These are phyloP conservation scores for Pipistrellus pygmaeus DNA, from an alignment of 2,797 vertebrate species.

Conservation along the genomic window DNA sequence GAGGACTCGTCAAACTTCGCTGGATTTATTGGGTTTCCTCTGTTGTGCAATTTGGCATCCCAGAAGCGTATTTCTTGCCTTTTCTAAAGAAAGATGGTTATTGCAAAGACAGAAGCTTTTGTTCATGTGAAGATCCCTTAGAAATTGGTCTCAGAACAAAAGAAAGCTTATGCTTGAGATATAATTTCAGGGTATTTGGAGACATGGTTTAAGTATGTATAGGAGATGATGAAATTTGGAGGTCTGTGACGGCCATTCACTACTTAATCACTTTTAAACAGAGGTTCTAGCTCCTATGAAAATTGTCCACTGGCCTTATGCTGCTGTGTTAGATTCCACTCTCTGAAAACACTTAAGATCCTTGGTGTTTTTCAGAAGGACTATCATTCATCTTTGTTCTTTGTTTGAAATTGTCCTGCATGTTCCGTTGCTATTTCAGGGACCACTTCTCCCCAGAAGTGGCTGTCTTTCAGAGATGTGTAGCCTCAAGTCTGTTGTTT, in stretches of 20 bases:
- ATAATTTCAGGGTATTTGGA: slow-evolving; percentile 64
- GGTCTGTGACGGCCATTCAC: slow-evolving; percentile 53
- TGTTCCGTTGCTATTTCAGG: slow-evolving; percentile 28
- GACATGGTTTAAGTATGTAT: not conserved
- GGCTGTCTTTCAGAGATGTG: slow-evolving; percentile 52
- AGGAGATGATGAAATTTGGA: not conserved
- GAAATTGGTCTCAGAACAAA: slow-evolving; percentile 70
- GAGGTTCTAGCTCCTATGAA: slow-evolving; percentile 29
- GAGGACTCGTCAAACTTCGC: slow-evolving; percentile 73
- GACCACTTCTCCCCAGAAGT: slow-evolving; percentile 70
- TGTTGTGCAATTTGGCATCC: slow-evolving; percentile 53
- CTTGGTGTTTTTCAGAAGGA: slow-evolving; percentile 56
- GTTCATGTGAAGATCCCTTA: slow-evolving; percentile 76
- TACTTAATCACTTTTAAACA: slow-evolving; percentile 55
- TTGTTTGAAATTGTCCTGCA: slow-evolving; percentile 69
- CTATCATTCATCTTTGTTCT: slow-evolving; percentile 60
- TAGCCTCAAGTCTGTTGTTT: slow-evolving; percentile 64
- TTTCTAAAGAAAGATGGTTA: slow-evolving; percentile 75
- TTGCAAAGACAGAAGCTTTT: slow-evolving; percentile 80
- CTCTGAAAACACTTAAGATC: slow-evolving; percentile 48
- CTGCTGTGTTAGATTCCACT: slow-evolving; percentile 50
- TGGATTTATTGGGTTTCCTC: slow-evolving; percentile 77
- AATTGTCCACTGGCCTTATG: not conserved
- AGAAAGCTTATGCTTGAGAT: slow-evolving; percentile 57
- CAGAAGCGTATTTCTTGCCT: slow-evolving; percentile 63